phyloP scores from a whole-genome alignment of 2,113 vertebrate genomes.

The Pycnonotus jocosus region DNA sequence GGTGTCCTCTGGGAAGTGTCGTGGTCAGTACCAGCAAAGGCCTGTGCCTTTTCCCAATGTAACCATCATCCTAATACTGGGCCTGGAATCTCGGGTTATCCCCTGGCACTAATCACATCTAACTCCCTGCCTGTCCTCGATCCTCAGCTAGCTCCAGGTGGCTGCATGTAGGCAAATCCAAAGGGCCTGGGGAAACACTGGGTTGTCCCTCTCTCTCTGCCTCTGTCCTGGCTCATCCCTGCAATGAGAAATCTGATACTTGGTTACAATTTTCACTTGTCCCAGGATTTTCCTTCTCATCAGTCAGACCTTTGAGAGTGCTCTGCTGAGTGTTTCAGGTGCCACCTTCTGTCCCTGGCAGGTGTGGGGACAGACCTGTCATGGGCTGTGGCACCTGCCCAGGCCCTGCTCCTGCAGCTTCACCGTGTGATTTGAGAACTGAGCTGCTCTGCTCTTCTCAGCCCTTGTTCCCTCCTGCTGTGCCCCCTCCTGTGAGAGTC shows the following conservation, averaged over 20 bases:
- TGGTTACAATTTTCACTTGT: fast-evolving
- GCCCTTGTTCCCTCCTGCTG: background rate
- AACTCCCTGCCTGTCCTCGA: background rate
- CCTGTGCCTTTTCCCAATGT: conserved; percentile 8
- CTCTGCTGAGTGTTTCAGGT: background rate
- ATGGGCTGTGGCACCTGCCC: background rate
- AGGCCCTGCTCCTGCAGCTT: background rate
- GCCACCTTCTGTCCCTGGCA: background rate
- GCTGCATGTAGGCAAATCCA: background rate
- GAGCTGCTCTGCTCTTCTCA: background rate
- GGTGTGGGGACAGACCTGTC: background rate
- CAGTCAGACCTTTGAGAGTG: background rate
- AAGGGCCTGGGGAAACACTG: background rate
- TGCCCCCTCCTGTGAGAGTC: fast-evolving
- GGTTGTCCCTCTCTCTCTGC: background rate
- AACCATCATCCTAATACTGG: conserved; percentile 41
- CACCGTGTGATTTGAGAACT: background rate
- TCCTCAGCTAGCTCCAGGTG: background rate
- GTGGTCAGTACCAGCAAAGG: conserved; percentile 61
- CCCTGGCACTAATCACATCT: conserved; percentile 48
- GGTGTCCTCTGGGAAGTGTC: conserved; percentile 58
- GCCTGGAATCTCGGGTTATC: background rate
- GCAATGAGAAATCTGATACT: background rate
- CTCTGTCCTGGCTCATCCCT: background rate
- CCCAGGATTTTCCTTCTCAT: background rate